Evolutionary conservation across 2,797 vertebrate species (phyloP).

Genomic region (Aeoliscus strigatus): DNA sequence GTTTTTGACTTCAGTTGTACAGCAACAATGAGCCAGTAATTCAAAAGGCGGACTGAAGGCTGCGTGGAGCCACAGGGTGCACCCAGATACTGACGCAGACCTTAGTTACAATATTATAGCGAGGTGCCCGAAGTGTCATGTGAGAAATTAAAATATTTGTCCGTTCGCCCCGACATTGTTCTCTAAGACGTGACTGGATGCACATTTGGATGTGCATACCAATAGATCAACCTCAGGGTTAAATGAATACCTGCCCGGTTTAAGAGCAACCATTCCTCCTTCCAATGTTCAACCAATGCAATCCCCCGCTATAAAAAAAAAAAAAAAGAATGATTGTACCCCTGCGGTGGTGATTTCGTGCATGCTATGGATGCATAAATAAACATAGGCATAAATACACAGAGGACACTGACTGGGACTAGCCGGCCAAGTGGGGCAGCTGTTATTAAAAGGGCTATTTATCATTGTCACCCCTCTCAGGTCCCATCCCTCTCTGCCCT

Average conservation of each 20-base stretch:
- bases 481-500: constrained; percentile 79
- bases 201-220: constrained; percentile 19
- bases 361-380: constrained; percentile 82
- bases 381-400: constrained; percentile 84
- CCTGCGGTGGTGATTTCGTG: constrained; percentile 79
- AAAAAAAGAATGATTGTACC: constrained; percentile 75
- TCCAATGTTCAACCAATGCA: constrained; percentile 62
- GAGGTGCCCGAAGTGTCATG: neutral
- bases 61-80: neutral
- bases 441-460: constrained; percentile 88
- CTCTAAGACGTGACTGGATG: constrained; percentile 9
- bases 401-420: constrained; percentile 80
- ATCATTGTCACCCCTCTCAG: constrained; percentile 82
- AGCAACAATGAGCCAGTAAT: constrained; percentile 48
- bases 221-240: constrained; percentile 37
- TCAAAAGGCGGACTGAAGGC: constrained; percentile 42
- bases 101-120: neutral
- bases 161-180: neutral
- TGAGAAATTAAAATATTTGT: constrained; percentile 4
- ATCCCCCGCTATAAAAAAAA: constrained; percentile 30
- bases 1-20: constrained; percentile 59
- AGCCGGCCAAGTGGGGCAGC: constrained; percentile 81
- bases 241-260: constrained; percentile 43
- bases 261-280: constrained; percentile 40
- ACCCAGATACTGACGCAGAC: constrained; percentile 7